These are phyloP conservation scores for Ceriagrion tenellum DNA, from an alignment of 2,888 invertebrate genomes.

Conservation along the genomic window DNA sequence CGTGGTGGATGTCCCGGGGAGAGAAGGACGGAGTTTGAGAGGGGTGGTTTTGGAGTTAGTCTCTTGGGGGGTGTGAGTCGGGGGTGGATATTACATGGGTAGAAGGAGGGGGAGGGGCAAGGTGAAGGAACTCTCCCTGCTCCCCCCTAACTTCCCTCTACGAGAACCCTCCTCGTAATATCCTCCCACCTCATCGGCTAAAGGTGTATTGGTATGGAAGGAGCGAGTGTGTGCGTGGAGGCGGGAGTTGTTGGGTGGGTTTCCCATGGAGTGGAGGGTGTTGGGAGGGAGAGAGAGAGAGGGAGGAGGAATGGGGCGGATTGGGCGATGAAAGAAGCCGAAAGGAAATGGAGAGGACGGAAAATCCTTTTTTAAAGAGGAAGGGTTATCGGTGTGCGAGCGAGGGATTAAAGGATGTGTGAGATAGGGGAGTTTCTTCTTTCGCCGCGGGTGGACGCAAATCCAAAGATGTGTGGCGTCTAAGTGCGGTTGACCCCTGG, in stretches of 20 bases:
- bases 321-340: conserved; percentile 33
- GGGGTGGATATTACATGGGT: neutral
- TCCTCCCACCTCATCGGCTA: conserved; percentile 53
- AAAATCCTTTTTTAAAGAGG: conserved; percentile 56
- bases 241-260: neutral
- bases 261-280: neutral
- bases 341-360: conserved; percentile 25
- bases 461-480: neutral
- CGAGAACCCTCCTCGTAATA: neutral
- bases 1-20: neutral
- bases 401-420: neutral
- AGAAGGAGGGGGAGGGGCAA: neutral
- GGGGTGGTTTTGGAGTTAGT: neutral
- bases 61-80: neutral
- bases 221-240: neutral
- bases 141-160: neutral
- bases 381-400: neutral
- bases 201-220: conserved; percentile 56
- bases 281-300: too few species aligned
- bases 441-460: neutral
- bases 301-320: conserved; percentile 11
- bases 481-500: neutral
- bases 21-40: neutral
- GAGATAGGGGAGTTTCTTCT: neutral
- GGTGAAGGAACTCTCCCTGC: neutral